Evolutionary conservation across 2,888 invertebrate species (phyloP), one percentile per base, ranked within the genome.

Genomic region (Disparrhopalites patrizii): DNA sequence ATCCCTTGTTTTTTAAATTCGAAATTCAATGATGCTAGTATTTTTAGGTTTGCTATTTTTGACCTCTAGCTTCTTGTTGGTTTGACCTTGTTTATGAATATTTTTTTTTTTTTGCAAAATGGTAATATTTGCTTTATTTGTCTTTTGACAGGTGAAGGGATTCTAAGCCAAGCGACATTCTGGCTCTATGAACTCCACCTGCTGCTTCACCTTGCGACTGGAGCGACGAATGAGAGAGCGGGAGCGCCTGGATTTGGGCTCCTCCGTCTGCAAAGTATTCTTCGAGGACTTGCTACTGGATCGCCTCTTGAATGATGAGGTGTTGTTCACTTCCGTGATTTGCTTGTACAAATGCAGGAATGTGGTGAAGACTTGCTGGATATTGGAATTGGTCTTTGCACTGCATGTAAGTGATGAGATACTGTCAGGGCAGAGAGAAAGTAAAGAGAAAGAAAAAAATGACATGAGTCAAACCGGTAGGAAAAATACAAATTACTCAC

Each of bases 211-310:
- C 80, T 89, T 90, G 74, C 88, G 84, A 76, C 89, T 89, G 67
- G 89, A 87, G 69, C 91, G 83, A 72, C 91, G 83, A 74, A 91
- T 91, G 68, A 91, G 83, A 68, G 89, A 89, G 67, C 88, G 83
- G 76, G 86, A 87, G 70, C 88, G 81, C 1, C 86, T 86, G 86
- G 69, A 84, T 78, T 77, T 83, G 36, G 61, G 66, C 31, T 66
- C 66, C 66, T 61, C 82, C 18, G 66, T 76, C 74, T 65, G 77
- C 77, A 43, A 75, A 72, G 76, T 64, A 78, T 71, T 65, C 77
- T 27, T 77, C 76, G 33, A 76, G 75, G 60, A 79, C 79, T 31
- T 70, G 70, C 57, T 71, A 72, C 58, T 69, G 75, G 57, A 76
- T 72, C 70, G 76, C 76, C 70, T 58, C 57, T 66, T 61, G n/a